Conservation (phyloP, 2,888 invertebrate genomes). For the Tuta absoluta region DNA sequence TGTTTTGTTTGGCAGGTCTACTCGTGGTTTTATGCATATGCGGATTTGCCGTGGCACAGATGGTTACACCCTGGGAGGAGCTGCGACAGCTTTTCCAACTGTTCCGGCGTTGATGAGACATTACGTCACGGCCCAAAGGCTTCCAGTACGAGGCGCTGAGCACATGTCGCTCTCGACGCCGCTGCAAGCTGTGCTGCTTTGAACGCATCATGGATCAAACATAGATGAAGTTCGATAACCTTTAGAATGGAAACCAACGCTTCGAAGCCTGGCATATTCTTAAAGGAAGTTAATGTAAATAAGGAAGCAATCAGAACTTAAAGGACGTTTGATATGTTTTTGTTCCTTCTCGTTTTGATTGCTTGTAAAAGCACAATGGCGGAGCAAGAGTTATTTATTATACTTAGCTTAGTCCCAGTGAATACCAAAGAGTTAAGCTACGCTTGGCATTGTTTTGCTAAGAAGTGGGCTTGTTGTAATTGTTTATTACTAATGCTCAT, state of each 20-base stretch:
- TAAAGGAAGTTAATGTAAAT: constrained; percentile 25
- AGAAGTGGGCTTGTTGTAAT: constrained; percentile 51
- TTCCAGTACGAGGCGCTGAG: constrained; percentile 97
- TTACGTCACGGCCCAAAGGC: constrained; percentile 92
- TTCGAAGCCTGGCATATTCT: constrained; percentile 25
- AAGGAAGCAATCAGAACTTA: constrained; percentile 33
- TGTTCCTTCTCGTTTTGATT: constrained; percentile 47
- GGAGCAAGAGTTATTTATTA: constrained; percentile 51
- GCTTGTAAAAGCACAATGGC: constrained; percentile 49
- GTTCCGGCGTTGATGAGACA: constrained; percentile 98
- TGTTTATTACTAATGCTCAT: constrained; percentile 51
- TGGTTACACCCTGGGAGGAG: constrained; percentile 94
- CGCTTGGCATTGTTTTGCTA: constrained; percentile 49
- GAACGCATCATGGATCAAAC: constrained; percentile 49
- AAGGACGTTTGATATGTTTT: constrained; percentile 40
- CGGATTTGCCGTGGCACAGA: constrained; percentile 92
- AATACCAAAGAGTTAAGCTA: constrained; percentile 74
- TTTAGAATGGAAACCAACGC: constrained; percentile 26
- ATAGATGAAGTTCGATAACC: constrained; percentile 33
- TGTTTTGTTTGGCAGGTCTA: constrained; percentile 84
- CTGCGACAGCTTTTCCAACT: constrained; percentile 94
- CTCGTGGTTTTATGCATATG: constrained; percentile 98
- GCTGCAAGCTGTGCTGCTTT: constrained; percentile 90
- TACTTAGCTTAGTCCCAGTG: constrained; percentile 53
- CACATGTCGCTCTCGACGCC: constrained; percentile 97